phyloP scores from a whole-genome alignment of 2,888 invertebrate genomes.

The Parnassius orleans region DNA sequence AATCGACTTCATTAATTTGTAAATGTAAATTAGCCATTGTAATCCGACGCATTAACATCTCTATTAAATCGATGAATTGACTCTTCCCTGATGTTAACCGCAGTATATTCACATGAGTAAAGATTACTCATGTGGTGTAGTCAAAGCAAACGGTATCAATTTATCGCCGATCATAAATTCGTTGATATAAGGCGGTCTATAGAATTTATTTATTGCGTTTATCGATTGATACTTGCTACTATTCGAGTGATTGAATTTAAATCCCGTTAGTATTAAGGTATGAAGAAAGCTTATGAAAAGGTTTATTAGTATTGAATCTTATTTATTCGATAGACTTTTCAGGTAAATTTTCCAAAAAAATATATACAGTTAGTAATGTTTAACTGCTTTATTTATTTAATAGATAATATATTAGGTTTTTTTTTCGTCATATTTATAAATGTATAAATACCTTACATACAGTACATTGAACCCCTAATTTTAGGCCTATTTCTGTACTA shows the following conservation, averaged over 20 bases:
- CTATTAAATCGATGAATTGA: conserved; percentile 26
- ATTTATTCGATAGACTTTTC: no score
- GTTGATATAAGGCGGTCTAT: conserved; percentile 6
- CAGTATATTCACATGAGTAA: neutral
- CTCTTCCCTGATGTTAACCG: conserved; percentile 27
- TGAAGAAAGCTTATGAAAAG: neutral
- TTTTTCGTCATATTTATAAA: no score
- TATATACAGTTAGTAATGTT: no score
- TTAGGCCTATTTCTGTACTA: no score
- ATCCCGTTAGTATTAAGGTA: neutral
- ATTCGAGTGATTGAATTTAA: conserved; percentile 4
- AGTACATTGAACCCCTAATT: no score
- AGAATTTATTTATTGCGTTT: conserved; percentile 15
- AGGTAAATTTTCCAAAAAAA: no score
- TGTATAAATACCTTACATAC: no score
- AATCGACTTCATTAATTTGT: conserved; percentile 20
- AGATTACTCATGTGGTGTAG: neutral
- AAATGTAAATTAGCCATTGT: conserved; percentile 25
- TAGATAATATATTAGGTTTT: no score
- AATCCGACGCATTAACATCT: conserved; percentile 27
- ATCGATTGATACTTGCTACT: conserved; percentile 24
- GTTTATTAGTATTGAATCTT: no score
- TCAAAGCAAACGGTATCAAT: conserved; percentile 26
- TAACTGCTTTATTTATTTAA: no score
- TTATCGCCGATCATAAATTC: conserved; percentile 26